Evolutionary conservation across 2,888 invertebrate species (phyloP).

Genomic region (Teleiodes luculella): DNA sequence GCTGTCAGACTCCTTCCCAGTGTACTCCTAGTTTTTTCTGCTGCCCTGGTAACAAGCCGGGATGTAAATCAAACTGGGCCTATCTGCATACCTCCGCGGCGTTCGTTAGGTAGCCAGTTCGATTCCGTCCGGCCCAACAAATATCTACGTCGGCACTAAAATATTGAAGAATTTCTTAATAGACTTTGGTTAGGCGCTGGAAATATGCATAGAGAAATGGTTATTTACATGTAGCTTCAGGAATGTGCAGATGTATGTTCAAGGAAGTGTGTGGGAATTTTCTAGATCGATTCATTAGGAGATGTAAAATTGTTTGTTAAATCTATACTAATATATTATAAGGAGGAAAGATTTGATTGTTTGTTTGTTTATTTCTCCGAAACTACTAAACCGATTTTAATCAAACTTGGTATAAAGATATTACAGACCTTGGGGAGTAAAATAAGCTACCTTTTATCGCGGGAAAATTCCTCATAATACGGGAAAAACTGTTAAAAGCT

Average conservation of each 20-base stretch:
- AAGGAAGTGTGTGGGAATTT: not conserved
- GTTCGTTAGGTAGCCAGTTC: slow-evolving; percentile 2
- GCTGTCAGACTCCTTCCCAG: slow-evolving; percentile 3
- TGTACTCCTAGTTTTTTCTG: slow-evolving; percentile 36
- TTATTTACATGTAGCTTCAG: not conserved
- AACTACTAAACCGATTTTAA: too few relatives aligned
- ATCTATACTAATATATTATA: too few relatives aligned
- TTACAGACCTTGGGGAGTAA: too few relatives aligned
- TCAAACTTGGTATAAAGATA: too few relatives aligned
- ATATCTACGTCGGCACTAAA: slow-evolving; percentile 7
- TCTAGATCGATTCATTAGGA: too few relatives aligned
- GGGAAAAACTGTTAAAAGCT: too few relatives aligned
- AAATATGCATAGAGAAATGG: slow-evolving; percentile 1
- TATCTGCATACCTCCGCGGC: slow-evolving; percentile 53
- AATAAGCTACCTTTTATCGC: too few relatives aligned
- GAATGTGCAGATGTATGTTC: not conserved
- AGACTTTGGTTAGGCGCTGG: not conserved
- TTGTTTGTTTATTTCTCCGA: too few relatives aligned
- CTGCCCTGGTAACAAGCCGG: slow-evolving; percentile 43
- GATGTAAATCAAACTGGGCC: slow-evolving; percentile 57
- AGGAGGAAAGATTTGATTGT: too few relatives aligned
- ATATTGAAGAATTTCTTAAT: slow-evolving; percentile 7
- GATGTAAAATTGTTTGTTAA: too few relatives aligned
- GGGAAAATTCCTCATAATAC: too few relatives aligned
- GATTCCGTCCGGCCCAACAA: not conserved